Conservation (phyloP, 2,113 vertebrate species). For the Leptosomus discolor region DNA sequence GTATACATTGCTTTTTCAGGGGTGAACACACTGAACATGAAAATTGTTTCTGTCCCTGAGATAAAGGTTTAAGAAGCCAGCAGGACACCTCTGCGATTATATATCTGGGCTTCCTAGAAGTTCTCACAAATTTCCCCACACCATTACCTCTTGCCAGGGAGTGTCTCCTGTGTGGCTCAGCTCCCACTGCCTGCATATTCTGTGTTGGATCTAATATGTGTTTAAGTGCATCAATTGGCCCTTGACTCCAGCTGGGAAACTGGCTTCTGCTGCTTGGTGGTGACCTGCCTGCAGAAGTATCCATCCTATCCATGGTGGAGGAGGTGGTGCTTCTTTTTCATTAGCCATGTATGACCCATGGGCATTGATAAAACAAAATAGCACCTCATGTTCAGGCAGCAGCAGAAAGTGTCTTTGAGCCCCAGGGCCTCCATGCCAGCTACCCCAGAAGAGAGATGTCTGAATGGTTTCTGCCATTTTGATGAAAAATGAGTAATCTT, state of each 20-base stretch:
- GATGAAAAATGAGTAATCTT: neutral
- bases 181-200: neutral
- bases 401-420: neutral
- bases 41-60: neutral
- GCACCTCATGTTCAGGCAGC: neutral
- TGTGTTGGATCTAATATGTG: neutral
- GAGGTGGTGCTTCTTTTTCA: neutral
- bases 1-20: no score
- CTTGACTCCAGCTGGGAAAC: neutral
- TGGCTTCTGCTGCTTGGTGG: neutral
- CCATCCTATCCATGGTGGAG: neutral
- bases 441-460: neutral
- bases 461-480: neutral
- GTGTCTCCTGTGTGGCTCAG: neutral
- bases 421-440: accelerated
- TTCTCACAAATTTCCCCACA: neutral
- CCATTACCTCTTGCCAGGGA: neutral
- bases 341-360: neutral
- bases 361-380: neutral
- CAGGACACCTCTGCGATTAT: accelerated
- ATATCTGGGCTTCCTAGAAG: neutral
- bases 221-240: neutral
- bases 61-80: neutral
- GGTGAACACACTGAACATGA: no score
- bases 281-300: neutral